Base-by-base conservation (phyloP, 2,888 invertebrate genomes). In the Aphidoletes aphidimyza region DNA sequence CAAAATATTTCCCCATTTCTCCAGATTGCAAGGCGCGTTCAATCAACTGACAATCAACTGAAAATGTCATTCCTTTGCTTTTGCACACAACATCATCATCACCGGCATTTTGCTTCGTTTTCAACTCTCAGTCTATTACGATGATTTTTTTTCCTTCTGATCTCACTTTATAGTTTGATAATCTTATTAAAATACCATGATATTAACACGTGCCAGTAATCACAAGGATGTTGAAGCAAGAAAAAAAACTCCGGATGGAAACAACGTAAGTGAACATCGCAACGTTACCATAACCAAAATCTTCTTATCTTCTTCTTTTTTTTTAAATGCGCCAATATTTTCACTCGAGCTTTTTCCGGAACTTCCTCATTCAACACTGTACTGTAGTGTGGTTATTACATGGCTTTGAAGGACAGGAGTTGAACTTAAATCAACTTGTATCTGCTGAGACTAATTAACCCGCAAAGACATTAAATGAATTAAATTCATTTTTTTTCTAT, bases 71-170 rank as follows among this genome's bases (percentile, higher is more conserved):
- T 54, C 54, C 54, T 54, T 54, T 17, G 17, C 8, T 39, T 22
- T 22, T 22, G 54, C 39, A 11, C 5, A 14, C 6, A 14, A 30
- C n/a, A 30, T 30, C 30, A 6, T 30, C 69, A 69, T 34, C 30
- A 14, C 34, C 30, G n/a, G 2, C 39, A 39, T 11, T 39, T 11
- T 39, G 6, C 6, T 39, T 39, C 39, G 11, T 39, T 39, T 11
- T 39, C 39, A 8, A 39, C 17, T 47, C 19, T 47, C 47, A 6
- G 69, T 69, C 34, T 69, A 69, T 14, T 69, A 17, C 30, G 30
- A 69, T 69, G 69, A 17, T 69, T 69, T n/a, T n/a, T n/a, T n/a
- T 30, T 69, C 34, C 69, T 69, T 69, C 26, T 69, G 69, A 69
- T 69, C 69, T 47, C 3, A 30, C 69, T 69, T 69, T 69, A 0